Evolutionary conservation across 2,113 vertebrate species (phyloP).

Genomic region (Sus scrofa): DNA sequence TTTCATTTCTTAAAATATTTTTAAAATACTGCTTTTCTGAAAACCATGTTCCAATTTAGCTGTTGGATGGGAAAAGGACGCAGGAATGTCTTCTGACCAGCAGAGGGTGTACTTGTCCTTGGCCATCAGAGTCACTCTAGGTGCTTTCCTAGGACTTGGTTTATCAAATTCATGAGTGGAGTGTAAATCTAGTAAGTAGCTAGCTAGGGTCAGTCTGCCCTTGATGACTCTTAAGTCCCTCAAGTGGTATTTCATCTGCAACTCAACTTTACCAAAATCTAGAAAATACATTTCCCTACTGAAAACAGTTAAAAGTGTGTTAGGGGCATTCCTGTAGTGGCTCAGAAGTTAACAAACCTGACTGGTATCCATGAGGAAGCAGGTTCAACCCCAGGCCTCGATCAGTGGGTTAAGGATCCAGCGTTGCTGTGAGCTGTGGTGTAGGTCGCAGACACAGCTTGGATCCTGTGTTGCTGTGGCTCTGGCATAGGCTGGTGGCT

Average conservation of each 20-base stretch:
- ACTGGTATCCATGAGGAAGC: no score
- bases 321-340: not conserved
- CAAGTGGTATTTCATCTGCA: not conserved
- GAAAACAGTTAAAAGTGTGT: not conserved
- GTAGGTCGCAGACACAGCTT: no score
- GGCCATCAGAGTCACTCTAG: not conserved
- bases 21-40: conserved; percentile 41
- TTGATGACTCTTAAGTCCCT: not conserved
- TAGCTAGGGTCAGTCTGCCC: no score
- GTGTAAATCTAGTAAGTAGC: not conserved
- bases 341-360: no score
- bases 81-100: not conserved
- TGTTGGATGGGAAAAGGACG: not conserved
- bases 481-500: no score
- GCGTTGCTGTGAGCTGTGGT: no score
- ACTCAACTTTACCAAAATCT: not conserved
- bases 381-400: no score
- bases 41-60: not conserved
- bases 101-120: conserved; percentile 56
- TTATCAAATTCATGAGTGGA: not conserved
- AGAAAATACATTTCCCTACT: not conserved
- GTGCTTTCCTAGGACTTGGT: not conserved
- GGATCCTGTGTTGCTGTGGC: no score
- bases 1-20: conserved; percentile 13
- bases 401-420: no score